Conservation (phyloP, 2,888 invertebrate species). For the Halocaridina rubra region DNA sequence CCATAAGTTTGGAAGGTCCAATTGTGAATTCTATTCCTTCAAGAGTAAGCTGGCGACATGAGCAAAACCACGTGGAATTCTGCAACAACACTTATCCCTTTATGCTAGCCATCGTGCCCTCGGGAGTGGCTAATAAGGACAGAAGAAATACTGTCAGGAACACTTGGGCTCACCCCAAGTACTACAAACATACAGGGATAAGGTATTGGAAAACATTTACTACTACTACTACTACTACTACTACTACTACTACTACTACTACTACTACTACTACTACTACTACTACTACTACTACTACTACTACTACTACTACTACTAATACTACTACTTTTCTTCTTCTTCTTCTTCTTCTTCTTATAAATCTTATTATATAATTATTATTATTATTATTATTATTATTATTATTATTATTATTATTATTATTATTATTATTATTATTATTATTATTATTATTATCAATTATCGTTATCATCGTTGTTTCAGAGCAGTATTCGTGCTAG, state of each 20-base stretch:
- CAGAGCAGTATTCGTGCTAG: slow-evolving; percentile 28
- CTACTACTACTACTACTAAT: too few relatives aligned
- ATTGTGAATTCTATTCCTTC: neutral
- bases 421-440: neutral
- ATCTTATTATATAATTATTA: too few relatives aligned
- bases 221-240: neutral
- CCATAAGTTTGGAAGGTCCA: neutral
- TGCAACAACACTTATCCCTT: neutral
- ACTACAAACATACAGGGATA: neutral
- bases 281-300: too few relatives aligned
- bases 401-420: neutral
- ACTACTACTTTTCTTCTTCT: too few relatives aligned
- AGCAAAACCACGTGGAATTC: neutral
- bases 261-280: too few relatives aligned
- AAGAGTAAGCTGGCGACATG: neutral
- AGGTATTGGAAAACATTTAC: neutral
- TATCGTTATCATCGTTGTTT: neutral
- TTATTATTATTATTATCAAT: neutral
- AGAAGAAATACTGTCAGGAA: neutral
- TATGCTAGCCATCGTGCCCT: neutral
- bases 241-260: neutral
- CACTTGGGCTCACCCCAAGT: neutral
- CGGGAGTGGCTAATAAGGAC: neutral
- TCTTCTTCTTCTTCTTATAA: too few relatives aligned
- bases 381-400: neutral